phyloP scores from a whole-genome alignment of 2,888 invertebrate genomes.

The Melikaiella ostensackeni region DNA sequence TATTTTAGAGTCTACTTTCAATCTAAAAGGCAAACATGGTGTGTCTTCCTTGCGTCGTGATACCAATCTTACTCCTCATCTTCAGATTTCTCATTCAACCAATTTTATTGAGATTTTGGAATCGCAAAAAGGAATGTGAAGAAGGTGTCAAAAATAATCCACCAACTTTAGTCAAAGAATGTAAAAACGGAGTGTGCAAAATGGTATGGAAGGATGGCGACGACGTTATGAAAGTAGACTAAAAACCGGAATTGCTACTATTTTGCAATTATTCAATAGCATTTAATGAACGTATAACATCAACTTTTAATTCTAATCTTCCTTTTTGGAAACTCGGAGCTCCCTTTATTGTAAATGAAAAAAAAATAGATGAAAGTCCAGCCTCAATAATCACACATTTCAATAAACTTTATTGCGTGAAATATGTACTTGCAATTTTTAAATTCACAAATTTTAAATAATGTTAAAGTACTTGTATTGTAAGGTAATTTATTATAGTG shows the following conservation, averaged over 20 bases:
- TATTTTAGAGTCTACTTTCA: not conserved
- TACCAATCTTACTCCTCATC: constrained; percentile 88
- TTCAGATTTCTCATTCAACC: constrained; percentile 93
- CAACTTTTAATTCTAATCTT: not conserved
- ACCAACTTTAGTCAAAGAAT: constrained; percentile 69
- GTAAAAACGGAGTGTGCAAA: constrained; percentile 72
- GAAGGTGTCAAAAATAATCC: constrained; percentile 61
- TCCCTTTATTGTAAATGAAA: not conserved
- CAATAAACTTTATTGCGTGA: not conserved
- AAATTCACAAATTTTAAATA: constrained; percentile 13
- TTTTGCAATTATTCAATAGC: not conserved
- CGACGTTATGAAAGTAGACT: constrained; percentile 53
- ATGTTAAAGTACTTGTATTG: not conserved
- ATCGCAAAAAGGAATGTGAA: constrained; percentile 81
- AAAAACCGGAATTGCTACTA: not conserved
- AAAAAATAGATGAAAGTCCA: not conserved
- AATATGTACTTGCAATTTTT: constrained; percentile 24
- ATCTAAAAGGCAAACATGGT: constrained; percentile 79
- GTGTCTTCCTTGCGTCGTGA: constrained; percentile 91
- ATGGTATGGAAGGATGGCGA: constrained; percentile 66
- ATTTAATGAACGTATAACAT: not conserved
- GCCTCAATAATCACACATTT: not conserved
- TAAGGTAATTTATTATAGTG: not conserved
- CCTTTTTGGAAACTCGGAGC: not conserved
- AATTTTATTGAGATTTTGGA: constrained; percentile 88